Percentiles rank a stretch among this genome's conserved stretches.
phyloP scores from a whole-genome alignment of 2,888 invertebrate genomes.

The Drosophila algonquin region DNA sequence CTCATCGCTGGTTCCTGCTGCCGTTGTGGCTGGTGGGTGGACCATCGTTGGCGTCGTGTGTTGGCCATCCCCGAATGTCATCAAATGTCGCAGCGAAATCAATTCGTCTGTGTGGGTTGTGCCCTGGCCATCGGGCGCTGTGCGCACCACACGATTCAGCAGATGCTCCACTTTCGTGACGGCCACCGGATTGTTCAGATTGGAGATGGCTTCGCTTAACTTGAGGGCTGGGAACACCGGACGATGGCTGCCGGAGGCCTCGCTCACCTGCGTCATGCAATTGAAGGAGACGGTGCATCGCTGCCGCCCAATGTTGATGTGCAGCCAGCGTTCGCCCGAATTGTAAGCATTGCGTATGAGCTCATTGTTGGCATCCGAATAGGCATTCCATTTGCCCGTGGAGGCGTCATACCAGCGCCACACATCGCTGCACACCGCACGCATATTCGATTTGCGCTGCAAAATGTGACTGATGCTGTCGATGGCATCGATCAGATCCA shows the following conservation, averaged over 20 bases:
- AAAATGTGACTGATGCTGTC: slow-evolving; percentile 90
- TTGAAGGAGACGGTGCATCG: slow-evolving; percentile 91
- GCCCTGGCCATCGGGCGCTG: slow-evolving; percentile 48
- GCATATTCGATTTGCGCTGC: slow-evolving; percentile 87
- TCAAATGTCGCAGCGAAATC: slow-evolving; percentile 58
- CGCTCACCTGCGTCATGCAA: slow-evolving; percentile 92
- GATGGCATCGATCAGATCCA: slow-evolving; percentile 90
- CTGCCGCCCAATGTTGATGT: slow-evolving; percentile 89
- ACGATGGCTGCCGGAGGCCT: slow-evolving; percentile 92
- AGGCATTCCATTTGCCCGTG: slow-evolving; percentile 91
- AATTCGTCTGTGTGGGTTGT: slow-evolving; percentile 62
- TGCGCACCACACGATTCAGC: slow-evolving; percentile 60
- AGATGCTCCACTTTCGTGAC: slow-evolving; percentile 60
- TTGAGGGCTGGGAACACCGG: slow-evolving; percentile 89
- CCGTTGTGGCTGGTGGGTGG: not conserved
- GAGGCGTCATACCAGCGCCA: slow-evolving; percentile 95
- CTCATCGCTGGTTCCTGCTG: slow-evolving; percentile 11
- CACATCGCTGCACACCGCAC: slow-evolving; percentile 85
- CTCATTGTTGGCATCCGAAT: slow-evolving; percentile 89
- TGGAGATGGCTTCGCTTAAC: slow-evolving; percentile 72
- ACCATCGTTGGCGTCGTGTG: slow-evolving; percentile 4
- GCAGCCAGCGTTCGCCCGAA: slow-evolving; percentile 88
- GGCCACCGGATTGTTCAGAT: slow-evolving; percentile 48
- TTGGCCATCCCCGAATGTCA: slow-evolving; percentile 53
- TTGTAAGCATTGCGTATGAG: slow-evolving; percentile 91